phyloP scores from a whole-genome alignment of 37 sponge, comb jelly and placozoan species.

The Hexactinellida sp. region DNA sequence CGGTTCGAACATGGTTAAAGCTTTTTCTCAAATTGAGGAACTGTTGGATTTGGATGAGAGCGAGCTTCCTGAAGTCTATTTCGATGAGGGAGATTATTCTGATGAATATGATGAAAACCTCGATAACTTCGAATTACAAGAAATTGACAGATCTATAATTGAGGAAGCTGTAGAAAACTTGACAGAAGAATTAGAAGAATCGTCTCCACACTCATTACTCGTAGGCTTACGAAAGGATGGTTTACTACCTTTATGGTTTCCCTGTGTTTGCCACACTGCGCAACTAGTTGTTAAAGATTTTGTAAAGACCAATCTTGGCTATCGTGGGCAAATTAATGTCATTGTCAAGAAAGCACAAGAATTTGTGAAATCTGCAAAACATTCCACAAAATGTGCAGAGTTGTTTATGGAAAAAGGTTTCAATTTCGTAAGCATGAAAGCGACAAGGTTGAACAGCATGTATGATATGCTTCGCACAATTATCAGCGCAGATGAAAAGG shows the following conservation, averaged over 20 bases:
- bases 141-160: neutral
- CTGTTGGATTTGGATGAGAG: neutral
- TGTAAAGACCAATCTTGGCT: neutral
- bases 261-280: neutral
- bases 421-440: neutral
- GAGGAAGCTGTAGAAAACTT: neutral
- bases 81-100: neutral
- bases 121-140: neutral
- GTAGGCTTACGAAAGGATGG: neutral
- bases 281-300: neutral
- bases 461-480: neutral
- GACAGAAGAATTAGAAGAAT: neutral
- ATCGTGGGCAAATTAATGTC: neutral
- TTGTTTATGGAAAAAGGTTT: neutral
- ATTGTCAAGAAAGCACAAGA: neutral
- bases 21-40: neutral
- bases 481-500: neutral
- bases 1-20: conserved; percentile 3
- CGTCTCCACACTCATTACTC: neutral
- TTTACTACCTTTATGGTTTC: neutral
- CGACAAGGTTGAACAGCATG: neutral
- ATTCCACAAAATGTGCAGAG: conserved; percentile 12
- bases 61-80: neutral
- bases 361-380: neutral
- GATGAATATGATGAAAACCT: too few species aligned